Evolutionary conservation across 2,797 vertebrate species (phyloP).

Genomic region (Anableps anableps): DNA sequence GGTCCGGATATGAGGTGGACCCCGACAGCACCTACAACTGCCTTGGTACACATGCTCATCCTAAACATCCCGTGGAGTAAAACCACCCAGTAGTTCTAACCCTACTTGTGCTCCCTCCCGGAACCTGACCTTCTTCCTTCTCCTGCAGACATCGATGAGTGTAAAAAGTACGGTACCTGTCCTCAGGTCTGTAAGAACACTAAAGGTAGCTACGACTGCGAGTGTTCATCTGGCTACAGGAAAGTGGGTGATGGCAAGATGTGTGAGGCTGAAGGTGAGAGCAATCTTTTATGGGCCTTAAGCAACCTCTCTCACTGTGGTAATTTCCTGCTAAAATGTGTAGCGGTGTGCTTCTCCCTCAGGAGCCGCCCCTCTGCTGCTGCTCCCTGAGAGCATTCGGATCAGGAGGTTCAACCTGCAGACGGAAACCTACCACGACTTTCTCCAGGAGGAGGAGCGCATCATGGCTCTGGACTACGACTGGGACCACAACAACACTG

Average conservation of each 20-base stretch:
- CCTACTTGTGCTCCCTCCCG: background rate
- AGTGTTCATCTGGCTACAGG: conserved; percentile 88
- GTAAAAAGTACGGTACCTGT: conserved; percentile 86
- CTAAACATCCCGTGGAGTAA: background rate
- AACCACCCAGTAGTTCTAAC: background rate
- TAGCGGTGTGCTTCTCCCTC: conserved; percentile 4
- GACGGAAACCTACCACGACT: conserved; percentile 87
- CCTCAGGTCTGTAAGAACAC: conserved; percentile 90
- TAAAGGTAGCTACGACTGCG: conserved; percentile 91
- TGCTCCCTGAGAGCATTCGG: conserved; percentile 89
- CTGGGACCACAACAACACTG: conserved; percentile 90
- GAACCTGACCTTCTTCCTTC: background rate
- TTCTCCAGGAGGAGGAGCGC: conserved; percentile 87
- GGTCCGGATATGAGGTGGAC: conserved; percentile 83
- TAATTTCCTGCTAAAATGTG: background rate
- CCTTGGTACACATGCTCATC: conserved; percentile 78
- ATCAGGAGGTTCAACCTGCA: conserved; percentile 91
- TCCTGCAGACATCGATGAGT: conserved; percentile 88
- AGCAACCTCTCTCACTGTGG: background rate
- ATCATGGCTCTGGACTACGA: conserved; percentile 92
- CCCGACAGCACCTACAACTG: conserved; percentile 86
- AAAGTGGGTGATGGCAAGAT: conserved; percentile 85
- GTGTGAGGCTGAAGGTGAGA: conserved; percentile 89
- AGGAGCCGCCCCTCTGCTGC: conserved; percentile 87
- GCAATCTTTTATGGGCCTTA: background rate